Evolutionary conservation across 2,113 vertebrate genomes (phyloP).

Genomic region (Glaucidium brasilianum): DNA sequence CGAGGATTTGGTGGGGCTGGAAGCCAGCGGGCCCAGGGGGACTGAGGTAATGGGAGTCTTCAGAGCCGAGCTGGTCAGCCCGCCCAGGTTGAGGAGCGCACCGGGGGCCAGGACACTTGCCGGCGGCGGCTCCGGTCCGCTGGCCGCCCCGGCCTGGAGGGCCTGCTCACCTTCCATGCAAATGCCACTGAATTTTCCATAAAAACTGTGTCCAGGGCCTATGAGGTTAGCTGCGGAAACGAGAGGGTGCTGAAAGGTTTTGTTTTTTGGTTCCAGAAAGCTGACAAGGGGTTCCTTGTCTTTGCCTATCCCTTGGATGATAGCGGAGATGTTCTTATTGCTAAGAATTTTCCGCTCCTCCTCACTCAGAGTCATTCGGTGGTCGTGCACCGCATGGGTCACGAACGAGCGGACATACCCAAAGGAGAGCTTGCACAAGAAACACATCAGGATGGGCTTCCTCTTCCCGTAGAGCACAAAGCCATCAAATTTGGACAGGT

Average conservation of each 20-base stretch:
- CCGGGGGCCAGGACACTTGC: constrained; percentile 73
- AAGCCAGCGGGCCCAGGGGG: constrained; percentile 79
- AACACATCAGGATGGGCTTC: constrained; percentile 99
- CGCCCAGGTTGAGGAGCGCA: constrained; percentile 88
- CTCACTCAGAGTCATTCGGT: constrained; percentile 96
- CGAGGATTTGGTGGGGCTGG: constrained; percentile 92
- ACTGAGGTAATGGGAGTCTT: constrained; percentile 94
- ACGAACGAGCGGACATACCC: constrained; percentile 96
- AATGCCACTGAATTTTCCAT: constrained; percentile 98
- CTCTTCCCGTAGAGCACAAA: constrained; percentile 97
- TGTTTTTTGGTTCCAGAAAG: constrained; percentile 99
- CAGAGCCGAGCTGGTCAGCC: constrained; percentile 84
- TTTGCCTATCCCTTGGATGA: constrained; percentile 99
- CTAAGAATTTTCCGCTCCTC: constrained; percentile 96
- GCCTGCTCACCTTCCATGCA: constrained; percentile 89
- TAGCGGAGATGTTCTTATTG: constrained; percentile 98
- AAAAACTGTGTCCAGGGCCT: constrained; percentile 97
- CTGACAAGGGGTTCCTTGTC: constrained; percentile 99
- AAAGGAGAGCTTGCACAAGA: constrained; percentile 99
- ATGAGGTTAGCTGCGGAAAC: constrained; percentile 90
- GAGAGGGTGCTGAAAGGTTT: constrained; percentile 87
- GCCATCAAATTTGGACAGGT: constrained; percentile 99
- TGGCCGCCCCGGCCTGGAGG: constrained; percentile 60
- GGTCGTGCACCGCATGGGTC: constrained; percentile 97
- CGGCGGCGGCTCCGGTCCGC: constrained; percentile 64